Evolutionary conservation across 2,797 vertebrate genomes (phyloP), one percentile per base, ranked within the genome.

Genomic region (Thripadectes ignobilis): DNA sequence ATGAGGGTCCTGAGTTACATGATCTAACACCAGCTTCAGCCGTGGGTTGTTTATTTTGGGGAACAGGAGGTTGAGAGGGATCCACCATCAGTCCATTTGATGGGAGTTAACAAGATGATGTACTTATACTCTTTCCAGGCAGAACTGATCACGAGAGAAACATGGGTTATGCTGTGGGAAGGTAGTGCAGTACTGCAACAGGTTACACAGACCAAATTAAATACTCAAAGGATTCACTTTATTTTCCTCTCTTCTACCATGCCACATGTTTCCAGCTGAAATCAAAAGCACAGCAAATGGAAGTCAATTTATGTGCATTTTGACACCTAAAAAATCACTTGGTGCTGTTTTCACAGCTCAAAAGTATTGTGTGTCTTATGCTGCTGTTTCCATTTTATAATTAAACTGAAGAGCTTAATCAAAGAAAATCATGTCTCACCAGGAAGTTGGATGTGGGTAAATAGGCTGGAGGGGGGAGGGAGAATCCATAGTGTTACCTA

Each of bases 391-490:
- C 52, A 89, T 66, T 83, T 87, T 63, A 72, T 77, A 93, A 95
- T 95, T 95, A 95, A 95, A 85, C 34, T 79, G 13, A 59, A 94
- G 79, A n/a, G 15, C 29, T 94, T 95, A 93, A 95, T 95, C 79
- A 96, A 93, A 91, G 88, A 57, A 93, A 95, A 95, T 92, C 81
- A 63, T 48, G 29, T 34, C 84, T 85, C 93, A 88, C 68, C 65
- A 83, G 88, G 78, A 96, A 93, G 52, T 6, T 63, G 80, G 26
- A 69, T 79, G 29, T 34, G 10, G 2, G 51, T 91, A 93, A 93
- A 85, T 30, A 92, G 29, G 21, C 41, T 69, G 39, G 46, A 81
- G 66, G n/a, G 17, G 17, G 34, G 29, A 93, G 67, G 62, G 49
- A 74, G 55, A 55, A 73, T 66, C 58, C 26, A 12, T 6, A 72